Conservation (phyloP, 1,140 invertebrate species). For the Papilio helenus region DNA sequence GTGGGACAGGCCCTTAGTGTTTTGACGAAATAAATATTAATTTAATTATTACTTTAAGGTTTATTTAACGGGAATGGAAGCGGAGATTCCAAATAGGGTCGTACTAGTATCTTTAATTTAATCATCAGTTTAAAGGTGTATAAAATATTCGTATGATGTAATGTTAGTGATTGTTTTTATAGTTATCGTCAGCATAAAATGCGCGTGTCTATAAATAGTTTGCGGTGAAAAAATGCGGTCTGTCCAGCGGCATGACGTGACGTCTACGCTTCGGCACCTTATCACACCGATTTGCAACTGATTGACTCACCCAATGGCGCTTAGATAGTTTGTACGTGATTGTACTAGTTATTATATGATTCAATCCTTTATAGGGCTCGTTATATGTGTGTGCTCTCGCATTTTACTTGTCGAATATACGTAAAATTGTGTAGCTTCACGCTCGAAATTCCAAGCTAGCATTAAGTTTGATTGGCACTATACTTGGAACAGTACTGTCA, state of each 20-base stretch:
- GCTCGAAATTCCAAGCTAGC: neutral
- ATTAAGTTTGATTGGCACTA: neutral
- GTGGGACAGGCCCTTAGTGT: no score
- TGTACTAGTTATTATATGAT: neutral
- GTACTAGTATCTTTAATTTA: neutral
- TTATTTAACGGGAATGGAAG: neutral
- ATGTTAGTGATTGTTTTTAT: slow-evolving; percentile 30
- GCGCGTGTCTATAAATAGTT: slow-evolving; percentile 27
- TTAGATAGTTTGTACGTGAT: neutral
- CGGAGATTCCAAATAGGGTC: neutral
- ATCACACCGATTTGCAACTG: neutral
- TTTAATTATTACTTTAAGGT: neutral
- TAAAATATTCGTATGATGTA: slow-evolving; percentile 34
- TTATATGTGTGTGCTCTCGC: no score
- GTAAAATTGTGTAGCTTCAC: neutral
- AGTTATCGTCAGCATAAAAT: slow-evolving; percentile 7
- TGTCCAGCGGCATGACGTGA: slow-evolving; percentile 24
- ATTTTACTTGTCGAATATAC: neutral
- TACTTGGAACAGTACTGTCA: neutral
- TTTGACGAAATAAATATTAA: neutral
- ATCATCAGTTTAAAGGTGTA: neutral
- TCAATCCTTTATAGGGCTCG: neutral
- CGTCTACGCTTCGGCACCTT: slow-evolving; percentile 11
- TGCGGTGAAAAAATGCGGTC: slow-evolving; percentile 36
- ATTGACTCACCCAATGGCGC: neutral